Base-by-base conservation (phyloP, 2,888 invertebrate species). In the Dione juno region DNA sequence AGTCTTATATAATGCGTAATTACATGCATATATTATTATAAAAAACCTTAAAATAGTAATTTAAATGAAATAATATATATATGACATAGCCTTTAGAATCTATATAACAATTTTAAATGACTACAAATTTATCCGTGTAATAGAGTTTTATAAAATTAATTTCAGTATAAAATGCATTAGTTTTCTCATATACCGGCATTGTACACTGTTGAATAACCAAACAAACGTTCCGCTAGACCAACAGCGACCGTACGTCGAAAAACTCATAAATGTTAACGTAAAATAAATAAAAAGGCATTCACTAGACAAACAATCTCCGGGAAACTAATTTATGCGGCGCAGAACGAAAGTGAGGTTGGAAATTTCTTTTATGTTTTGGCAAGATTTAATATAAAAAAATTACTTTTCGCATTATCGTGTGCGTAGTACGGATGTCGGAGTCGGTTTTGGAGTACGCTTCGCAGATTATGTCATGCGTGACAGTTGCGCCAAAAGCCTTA, bases 361-460 rank as follows among this genome's bases (percentile, higher is more conserved):
- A 84, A 86, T 85, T 83, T 87, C 91, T 91, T 90, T 91, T 88
- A 89, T 91, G 89, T 90, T 91, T 88, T 84, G 84, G 81, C 84
- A 88, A 86, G 88, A 87, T 92, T 92, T 91, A 90, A 90, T 90
- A 90, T 87, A 11, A 89, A 89, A 90, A 76, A 92, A 93, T 92
- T 92, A 92, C 89, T 89, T 91, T 90, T 84, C 79, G 81, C 86
- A 89, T 91, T 89, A 91, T 88, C 89, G 86, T 90, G 88, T 88
- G 87, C 87, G 88, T 86, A 80, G 87, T 57, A 45, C 45, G 61
- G 45, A 61, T 45, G 80, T 78, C 79, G 81, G 82, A 86, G 83
- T 85, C 77, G 78, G 81, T 82, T 82, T 85, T 85, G 81, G 40
- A 57, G 57, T 35, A 81, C 85, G 82, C 85, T 82, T 77, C 80